Conservation (phyloP, 1,140 invertebrate species). For the Helicorthomorpha holstii region DNA sequence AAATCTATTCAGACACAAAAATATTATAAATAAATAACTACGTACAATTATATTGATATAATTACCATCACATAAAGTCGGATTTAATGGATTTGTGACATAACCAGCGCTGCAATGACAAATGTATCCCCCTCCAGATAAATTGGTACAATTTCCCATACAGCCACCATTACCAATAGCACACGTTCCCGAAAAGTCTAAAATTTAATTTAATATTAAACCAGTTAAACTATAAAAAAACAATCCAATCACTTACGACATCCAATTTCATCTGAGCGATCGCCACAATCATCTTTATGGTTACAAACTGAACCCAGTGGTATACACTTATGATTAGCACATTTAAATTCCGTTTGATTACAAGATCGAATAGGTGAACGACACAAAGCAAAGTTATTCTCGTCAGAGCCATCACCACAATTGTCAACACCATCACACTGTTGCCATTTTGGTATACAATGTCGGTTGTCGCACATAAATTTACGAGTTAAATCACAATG, state of each 20-base stretch:
- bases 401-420: constrained; percentile 82
- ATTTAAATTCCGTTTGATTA: constrained; percentile 50
- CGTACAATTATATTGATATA: neutral
- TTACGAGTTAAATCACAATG: constrained; percentile 57
- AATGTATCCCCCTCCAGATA: constrained; percentile 62
- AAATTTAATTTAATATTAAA: constrained; percentile 6
- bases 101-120: constrained; percentile 75
- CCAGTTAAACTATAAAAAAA: constrained; percentile 5
- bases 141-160: constrained; percentile 73
- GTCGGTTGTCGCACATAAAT: constrained; percentile 71
- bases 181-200: constrained; percentile 51
- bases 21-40: neutral
- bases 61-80: constrained; percentile 34
- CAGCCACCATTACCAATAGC: constrained; percentile 67
- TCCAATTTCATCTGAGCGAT: constrained; percentile 73
- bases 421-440: constrained; percentile 73
- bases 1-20: constrained; percentile 37
- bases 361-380: constrained; percentile 27
- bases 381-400: constrained; percentile 80
- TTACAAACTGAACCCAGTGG: constrained; percentile 64
- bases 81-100: constrained; percentile 42
- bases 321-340: constrained; percentile 81
- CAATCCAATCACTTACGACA: constrained; percentile 46
- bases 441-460: constrained; percentile 68
- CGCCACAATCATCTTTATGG: constrained; percentile 57